A percentile compares a stretch with the other conserved stretches of the same genome.
Conservation (phyloP, 2,797 vertebrate genomes). For the Cyprinodon diabolis region DNA sequence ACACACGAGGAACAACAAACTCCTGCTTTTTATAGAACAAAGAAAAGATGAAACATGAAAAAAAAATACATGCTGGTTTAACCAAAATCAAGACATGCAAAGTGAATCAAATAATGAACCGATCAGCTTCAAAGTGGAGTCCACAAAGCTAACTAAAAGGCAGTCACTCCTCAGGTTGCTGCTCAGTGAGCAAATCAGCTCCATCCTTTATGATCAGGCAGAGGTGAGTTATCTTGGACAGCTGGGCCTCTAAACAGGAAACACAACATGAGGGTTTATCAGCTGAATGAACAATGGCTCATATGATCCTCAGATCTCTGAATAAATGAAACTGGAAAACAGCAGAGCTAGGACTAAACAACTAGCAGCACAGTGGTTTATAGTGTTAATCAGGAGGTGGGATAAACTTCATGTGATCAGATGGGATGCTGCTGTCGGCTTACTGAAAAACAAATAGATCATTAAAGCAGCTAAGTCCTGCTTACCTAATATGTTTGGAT, state of each 20-base stretch:
- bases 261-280: not conserved
- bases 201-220: conserved; percentile 51
- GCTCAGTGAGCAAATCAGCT: conserved; percentile 13
- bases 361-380: too few species aligned
- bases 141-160: not conserved
- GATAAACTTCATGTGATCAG: too few species aligned
- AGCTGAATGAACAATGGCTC: not conserved
- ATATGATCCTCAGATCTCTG: too few species aligned
- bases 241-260: conserved; percentile 36
- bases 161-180: conserved; percentile 31
- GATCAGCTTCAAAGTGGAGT: not conserved
- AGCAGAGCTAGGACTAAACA: too few species aligned
- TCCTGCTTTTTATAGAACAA: conserved; percentile 16
- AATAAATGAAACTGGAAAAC: too few species aligned
- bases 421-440: too few species aligned
- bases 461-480: too few species aligned
- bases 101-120: too few species aligned
- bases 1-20: not conserved
- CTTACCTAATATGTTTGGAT: too few species aligned
- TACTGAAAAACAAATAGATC: too few species aligned
- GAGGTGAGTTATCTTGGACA: conserved; percentile 57
- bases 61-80: not conserved
- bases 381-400: too few species aligned
- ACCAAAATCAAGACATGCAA: conserved; percentile 3
- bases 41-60: conserved; percentile 5